phyloP scores from a whole-genome alignment of 2,797 vertebrate genomes.

The Muscicapa striata region DNA sequence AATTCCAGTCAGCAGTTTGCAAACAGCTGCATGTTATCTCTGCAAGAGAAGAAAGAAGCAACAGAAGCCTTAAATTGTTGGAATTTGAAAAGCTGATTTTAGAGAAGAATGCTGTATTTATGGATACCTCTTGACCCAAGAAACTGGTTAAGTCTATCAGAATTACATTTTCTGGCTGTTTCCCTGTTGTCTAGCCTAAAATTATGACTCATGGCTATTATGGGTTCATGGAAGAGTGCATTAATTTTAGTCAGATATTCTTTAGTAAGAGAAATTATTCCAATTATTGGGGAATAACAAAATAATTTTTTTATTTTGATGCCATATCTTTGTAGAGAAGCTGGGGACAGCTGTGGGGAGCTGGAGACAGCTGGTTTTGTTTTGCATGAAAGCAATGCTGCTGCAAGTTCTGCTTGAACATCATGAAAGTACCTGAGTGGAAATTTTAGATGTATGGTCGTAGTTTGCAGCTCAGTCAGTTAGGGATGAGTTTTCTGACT shows the following conservation, averaged over 20 bases:
- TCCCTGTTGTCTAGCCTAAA: not conserved
- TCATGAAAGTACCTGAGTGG: not conserved
- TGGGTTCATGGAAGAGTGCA: not conserved
- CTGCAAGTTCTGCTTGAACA: not conserved
- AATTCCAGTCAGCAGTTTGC: not conserved
- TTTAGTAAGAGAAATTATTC: not conserved
- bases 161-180: not conserved
- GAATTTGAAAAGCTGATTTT: not conserved
- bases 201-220: not conserved
- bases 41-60: not conserved
- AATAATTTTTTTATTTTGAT: not conserved
- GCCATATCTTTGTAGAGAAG: not conserved
- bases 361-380: not conserved
- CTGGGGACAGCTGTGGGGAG: not conserved
- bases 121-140: not conserved
- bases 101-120: not conserved
- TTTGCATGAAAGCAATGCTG: not conserved
- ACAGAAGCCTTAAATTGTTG: not conserved
- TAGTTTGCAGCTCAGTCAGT: rapidly evolving
- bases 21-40: conserved; percentile 9
- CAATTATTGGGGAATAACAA: not conserved
- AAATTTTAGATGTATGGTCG: not conserved
- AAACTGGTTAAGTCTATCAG: not conserved
- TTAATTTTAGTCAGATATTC: not conserved
- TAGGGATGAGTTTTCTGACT: not conserved